These are phyloP conservation scores for Caenorhabditis macrosperma DNA, from an alignment of 2,888 invertebrate genomes.

Conservation along the genomic window DNA sequence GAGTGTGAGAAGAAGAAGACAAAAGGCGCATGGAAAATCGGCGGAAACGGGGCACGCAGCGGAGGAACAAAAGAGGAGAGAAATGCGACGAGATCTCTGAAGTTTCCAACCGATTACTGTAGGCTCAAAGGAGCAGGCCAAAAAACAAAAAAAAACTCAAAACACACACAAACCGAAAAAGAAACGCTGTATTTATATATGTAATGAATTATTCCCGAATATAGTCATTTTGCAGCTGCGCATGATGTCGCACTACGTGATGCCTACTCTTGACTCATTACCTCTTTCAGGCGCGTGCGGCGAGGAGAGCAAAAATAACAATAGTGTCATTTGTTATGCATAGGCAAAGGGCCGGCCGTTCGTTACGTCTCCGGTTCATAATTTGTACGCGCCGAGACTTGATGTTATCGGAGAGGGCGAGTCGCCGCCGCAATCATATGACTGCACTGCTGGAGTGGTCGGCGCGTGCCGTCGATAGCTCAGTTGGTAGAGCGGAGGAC, in stretches of 20 bases:
- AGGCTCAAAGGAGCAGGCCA: not conserved
- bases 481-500: constrained; percentile 71
- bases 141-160: not conserved
- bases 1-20: not conserved
- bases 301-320: not conserved
- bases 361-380: not conserved
- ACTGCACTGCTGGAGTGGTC: too few species aligned
- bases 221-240: not conserved
- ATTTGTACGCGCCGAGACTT: constrained; percentile 38
- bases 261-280: not conserved
- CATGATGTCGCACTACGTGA: not conserved
- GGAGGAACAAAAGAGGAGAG: not conserved
- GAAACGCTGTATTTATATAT: too few species aligned
- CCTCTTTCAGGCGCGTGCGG: not conserved
- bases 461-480: constrained; percentile 66
- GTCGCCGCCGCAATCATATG: too few species aligned
- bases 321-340: constrained; percentile 5
- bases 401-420: too few species aligned
- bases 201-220: not conserved
- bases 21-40: not conserved
- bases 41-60: not conserved
- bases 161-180: not conserved
- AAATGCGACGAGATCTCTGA: not conserved
- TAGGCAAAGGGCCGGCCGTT: not conserved
- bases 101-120: too few species aligned